A percentile compares a stretch with the other conserved stretches of the same genome.
Evolutionary conservation across 92 coral and sea anemone genomes (phyloP).

Genomic region (Meandrina meandrites): DNA sequence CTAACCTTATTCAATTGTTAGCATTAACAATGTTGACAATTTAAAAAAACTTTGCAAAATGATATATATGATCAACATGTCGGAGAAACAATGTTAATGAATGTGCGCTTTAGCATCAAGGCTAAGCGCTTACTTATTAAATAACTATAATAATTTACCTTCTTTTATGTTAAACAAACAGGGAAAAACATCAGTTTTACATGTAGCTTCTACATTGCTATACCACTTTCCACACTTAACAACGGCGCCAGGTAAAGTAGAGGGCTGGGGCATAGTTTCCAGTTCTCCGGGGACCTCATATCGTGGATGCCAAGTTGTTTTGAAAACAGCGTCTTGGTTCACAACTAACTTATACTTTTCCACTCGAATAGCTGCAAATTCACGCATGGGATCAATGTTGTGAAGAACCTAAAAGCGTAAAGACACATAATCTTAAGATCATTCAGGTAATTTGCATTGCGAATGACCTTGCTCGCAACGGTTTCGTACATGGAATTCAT

Average conservation of each 20-base stretch:
- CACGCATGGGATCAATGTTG: constrained; percentile 88
- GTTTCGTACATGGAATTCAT: too few species aligned
- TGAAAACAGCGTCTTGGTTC: constrained; percentile 85
- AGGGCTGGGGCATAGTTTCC: constrained; percentile 48
- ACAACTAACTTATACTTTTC: constrained; percentile 81
- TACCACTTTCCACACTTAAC: constrained; percentile 82
- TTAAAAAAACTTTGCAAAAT: too few species aligned
- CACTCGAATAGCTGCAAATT: constrained; percentile 91
- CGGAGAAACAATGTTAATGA: too few species aligned
- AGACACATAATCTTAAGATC: neutral
- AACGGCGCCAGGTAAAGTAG: constrained; percentile 79
- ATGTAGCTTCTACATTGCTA: constrained; percentile 52
- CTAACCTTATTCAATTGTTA: neutral
- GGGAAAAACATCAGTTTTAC: constrained; percentile 81
- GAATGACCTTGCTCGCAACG: neutral
- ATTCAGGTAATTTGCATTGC: neutral
- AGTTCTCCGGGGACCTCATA: constrained; percentile 56
- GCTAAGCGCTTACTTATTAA: neutral
- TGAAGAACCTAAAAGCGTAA: constrained; percentile 56
- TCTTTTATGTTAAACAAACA: constrained; percentile 82
- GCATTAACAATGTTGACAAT: too few species aligned
- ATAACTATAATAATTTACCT: constrained; percentile 41
- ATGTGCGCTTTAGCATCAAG: neutral
- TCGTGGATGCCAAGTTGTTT: constrained; percentile 85
- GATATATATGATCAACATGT: too few species aligned